Percentiles rank a stretch among this genome's conserved stretches.
Conservation (phyloP, 30 jellyfish, hydroid and myxozoan species). For the Aurelia sp. region DNA sequence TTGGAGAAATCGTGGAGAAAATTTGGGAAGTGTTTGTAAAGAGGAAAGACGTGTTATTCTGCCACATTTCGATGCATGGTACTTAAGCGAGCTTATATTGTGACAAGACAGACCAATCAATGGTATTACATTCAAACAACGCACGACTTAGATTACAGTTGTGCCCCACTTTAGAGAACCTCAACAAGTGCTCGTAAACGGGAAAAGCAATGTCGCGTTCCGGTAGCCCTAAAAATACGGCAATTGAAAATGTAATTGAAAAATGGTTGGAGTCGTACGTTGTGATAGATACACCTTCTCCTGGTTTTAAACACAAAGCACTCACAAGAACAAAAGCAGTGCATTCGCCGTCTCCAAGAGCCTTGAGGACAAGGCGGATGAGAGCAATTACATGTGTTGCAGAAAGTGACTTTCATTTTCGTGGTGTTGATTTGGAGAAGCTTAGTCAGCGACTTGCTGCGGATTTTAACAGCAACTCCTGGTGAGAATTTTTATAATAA, state of each 20-base stretch:
- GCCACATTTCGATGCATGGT: too few relatives aligned
- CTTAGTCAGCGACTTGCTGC: conserved; percentile 13
- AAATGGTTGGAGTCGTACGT: conserved; percentile 40
- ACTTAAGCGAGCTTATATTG: too few relatives aligned
- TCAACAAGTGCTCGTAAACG: too few relatives aligned
- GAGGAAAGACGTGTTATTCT: too few relatives aligned
- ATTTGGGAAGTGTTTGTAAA: too few relatives aligned
- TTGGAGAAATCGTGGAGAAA: too few relatives aligned
- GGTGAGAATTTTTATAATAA: conserved; percentile 13
- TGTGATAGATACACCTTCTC: conserved; percentile 29
- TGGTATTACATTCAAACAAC: too few relatives aligned
- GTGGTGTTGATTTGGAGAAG: conserved; percentile 25
- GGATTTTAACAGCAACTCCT: neutral
- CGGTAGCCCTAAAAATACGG: neutral
- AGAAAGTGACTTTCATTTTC: conserved; percentile 3
- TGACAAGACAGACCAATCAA: too few relatives aligned
- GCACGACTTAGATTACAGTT: too few relatives aligned
- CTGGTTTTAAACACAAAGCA: neutral
- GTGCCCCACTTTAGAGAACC: too few relatives aligned
- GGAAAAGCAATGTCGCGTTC: too few relatives aligned
- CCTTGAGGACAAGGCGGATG: conserved; percentile 9
- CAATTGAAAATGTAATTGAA: neutral
- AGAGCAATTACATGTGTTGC: conserved; percentile 45
- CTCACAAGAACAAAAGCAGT: conserved; percentile 1
- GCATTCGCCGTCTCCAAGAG: conserved; percentile 34